Evolutionary conservation across 2,888 invertebrate genomes (phyloP).

Genomic region (Rhorus exstirpatorius): DNA sequence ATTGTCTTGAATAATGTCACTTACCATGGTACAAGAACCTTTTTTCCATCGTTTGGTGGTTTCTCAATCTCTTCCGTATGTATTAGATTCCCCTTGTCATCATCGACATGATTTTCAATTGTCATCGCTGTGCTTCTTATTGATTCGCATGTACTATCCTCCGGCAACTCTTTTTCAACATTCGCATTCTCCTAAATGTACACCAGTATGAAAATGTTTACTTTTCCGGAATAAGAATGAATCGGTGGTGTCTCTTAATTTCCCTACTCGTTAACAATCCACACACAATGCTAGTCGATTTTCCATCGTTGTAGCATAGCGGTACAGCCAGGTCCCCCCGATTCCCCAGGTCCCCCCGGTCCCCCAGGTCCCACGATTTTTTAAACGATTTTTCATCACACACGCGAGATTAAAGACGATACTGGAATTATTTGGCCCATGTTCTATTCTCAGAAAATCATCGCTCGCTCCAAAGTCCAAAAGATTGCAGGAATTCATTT

Average conservation of each 20-base stretch:
- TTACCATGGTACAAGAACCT: no score
- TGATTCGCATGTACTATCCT: background rate
- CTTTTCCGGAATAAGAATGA: slow-evolving; percentile 8
- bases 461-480: no score
- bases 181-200: background rate
- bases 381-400: no score
- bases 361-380: no score
- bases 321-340: background rate
- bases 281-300: background rate
- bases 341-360: no score
- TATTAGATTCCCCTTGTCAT: no score
- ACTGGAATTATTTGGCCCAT: no score
- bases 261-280: slow-evolving; percentile 15
- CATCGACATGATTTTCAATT: no score
- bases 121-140: background rate
- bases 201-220: background rate
- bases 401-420: no score
- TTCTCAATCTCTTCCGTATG: slow-evolving; percentile 7
- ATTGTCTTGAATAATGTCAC: background rate
- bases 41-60: no score
- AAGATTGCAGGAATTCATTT: background rate
- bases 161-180: background rate
- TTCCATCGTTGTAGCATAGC: slow-evolving; percentile 1
- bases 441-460: no score
- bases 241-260: background rate